Base-by-base conservation (phyloP, 1,140 invertebrate species). In the Platyscapa corneri region DNA sequence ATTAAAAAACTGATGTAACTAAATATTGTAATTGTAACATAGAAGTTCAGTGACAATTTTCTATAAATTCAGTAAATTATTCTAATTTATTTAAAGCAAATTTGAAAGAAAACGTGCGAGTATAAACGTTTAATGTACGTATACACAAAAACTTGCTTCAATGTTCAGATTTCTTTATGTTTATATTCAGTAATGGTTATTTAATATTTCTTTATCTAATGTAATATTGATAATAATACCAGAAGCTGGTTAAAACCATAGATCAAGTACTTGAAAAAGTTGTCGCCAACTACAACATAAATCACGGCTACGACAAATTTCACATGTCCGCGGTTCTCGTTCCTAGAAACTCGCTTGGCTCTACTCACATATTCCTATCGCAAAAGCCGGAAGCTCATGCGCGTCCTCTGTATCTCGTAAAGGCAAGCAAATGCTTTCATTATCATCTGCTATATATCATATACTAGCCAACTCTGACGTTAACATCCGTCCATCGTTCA, bases 381-480 rank as follows among this genome's bases (percentile, higher is more conserved):
- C 39, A 75, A 30, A 65, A 84, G 27, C 74, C 34, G 60, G 53
- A 49, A 67, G 16, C 32, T 60, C 83, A 2, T 60, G 0, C 83
- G 64, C n/a, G 34, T 39, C 39, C 70, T 49, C 42, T 37, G 30
- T 70, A 70, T 53, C 39, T 49, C 42, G 37, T 0, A 12, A 70
- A 34, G 12, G 64, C 34, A 49, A 84, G n/a, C 74, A 87, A 89
- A 88, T 89, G 91, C 91, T 93, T 93, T 93, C 92, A 93, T 93
- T 93, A 93, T 93, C 92, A 92, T 89, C 86, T 88, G 85, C 88
- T 90, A 93, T 93, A 92, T 89, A 93, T 93, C 92, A 93, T 86
- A 79, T 84, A 79, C 82, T 87, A 88, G 87, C 86, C 86, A 85
- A 76, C 88, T 88, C 88, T 90, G 90, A 91, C 91, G 90, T 90